Conservation (phyloP, 2,113 vertebrate species). For the Nerophis ophidion region DNA sequence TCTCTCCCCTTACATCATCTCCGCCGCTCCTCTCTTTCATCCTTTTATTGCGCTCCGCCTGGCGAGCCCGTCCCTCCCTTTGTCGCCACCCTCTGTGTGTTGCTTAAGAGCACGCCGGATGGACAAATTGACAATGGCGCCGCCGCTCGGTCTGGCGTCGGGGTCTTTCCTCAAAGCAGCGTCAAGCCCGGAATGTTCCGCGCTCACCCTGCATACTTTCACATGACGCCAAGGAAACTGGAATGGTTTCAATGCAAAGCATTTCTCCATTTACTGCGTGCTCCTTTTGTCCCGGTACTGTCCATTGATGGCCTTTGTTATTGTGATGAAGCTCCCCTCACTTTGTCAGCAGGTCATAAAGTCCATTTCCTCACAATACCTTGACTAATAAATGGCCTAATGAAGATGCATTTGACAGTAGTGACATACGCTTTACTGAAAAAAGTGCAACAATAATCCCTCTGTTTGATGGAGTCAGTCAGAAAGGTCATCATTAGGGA, state of each 20-base stretch:
- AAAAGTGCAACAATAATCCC: background rate
- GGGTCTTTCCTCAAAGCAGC: slow-evolving; percentile 34
- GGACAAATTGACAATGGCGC: slow-evolving; percentile 51
- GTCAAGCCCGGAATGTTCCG: slow-evolving; percentile 58
- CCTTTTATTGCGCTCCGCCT: slow-evolving; percentile 19
- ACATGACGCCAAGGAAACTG: slow-evolving; percentile 52
- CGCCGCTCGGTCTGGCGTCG: slow-evolving; percentile 49
- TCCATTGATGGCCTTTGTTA: slow-evolving; percentile 40
- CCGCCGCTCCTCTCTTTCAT: slow-evolving; percentile 23
- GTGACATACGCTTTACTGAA: background rate
- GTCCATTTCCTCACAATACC: slow-evolving; percentile 3
- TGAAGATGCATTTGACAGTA: slow-evolving; percentile 6
- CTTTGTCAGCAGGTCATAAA: slow-evolving; percentile 31
- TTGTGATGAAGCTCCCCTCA: slow-evolving; percentile 33
- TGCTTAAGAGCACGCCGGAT: slow-evolving; percentile 15
- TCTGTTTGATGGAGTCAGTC: no score
- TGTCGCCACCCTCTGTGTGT: slow-evolving; percentile 19
- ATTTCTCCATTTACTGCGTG: slow-evolving; percentile 37
- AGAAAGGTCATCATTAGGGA: no score
- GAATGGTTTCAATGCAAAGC: slow-evolving; percentile 51
- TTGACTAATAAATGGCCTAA: slow-evolving; percentile 13
- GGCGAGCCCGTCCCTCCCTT: slow-evolving; percentile 22
- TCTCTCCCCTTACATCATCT: slow-evolving; percentile 19
- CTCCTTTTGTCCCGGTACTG: slow-evolving; percentile 37
- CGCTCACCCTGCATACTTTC: slow-evolving; percentile 53